Evolutionary conservation across 2,888 invertebrate genomes (phyloP), one percentile per base, ranked within the genome.

Genomic region (Leptopilina myrica): DNA sequence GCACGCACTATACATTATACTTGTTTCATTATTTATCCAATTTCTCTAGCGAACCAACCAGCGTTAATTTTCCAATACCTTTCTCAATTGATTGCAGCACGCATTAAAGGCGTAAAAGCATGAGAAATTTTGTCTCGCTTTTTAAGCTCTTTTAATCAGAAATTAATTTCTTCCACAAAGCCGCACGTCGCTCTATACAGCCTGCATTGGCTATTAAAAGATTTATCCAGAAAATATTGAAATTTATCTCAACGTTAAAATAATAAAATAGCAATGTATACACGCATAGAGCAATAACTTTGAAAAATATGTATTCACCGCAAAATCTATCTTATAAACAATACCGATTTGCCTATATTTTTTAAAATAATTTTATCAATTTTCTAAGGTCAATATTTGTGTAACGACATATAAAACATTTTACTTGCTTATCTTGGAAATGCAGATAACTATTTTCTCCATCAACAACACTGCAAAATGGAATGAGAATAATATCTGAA

Each of bases 11-110:
- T 33, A 56, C 56, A 73, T 53, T 73, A 59, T 59, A 73, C 73
- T 73, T 56, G 56, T 73, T 73, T 59, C 73, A 73, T 73, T 73
- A 73, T 73, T 73, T 73, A 56, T 56, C 33, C 56, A 73, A 73
- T 73, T 73, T 73, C 73, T 59, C 73, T 33, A 59, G 33, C 33
- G n/a, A 4, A 20, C 62, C 56, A n/a, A 11, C 8, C 15, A n/a
- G n/a, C 73, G 73, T 73, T 56, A 33, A 73, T 73, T 73, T 59
- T 26, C 73, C 73, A 33, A 73, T 73, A 73, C 40, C 73, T n/a
- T 56, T 53, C n/a, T 26, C 73, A 14, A 73, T 59, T 56, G 33
- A 73, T 15, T 67, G 46, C 46, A 2, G 46, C 43, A 15, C 26
- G 53, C 73, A 33, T 1, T 8, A 43, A 8, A 43, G 43, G 43